Base-by-base conservation (phyloP, 2,888 invertebrate species). In the Helobdella robusta region DNA sequence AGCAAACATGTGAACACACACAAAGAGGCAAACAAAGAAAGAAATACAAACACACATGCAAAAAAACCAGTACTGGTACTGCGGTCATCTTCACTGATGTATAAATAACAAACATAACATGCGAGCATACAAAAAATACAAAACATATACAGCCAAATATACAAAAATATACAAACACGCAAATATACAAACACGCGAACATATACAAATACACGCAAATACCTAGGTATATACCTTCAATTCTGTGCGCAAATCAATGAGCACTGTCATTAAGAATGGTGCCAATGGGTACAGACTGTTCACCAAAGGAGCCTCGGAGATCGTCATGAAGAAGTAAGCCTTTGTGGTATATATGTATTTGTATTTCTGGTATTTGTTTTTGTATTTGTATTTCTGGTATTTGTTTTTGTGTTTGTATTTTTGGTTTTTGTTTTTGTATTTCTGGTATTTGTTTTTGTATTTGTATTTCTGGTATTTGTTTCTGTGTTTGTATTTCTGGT, bases 211-310 rank as follows among this genome's bases (percentile, higher is more conserved):
- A n/a, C n/a, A n/a, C n/a, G n/a, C n/a, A n/a, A n/a, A n/a, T n/a
- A n/a, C n/a, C n/a, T n/a, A 54, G 54, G 80, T 82, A n/a, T 83
- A 80, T 76, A 99, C 98, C n/a, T 98, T 99, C 84, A 98, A 98
- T 84, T 97, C 95, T 48, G 92, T 92, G 72, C 86, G 98, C 73
- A 99, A 99, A 83, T 93, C 92, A 75, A 98, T 98, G 98, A 91
- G 91, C 75, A 97, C 98, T 36, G 90, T 98, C 65, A 85, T 98
- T 72, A 89, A 88, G 36, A 83, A 88, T 77, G 34, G 32, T 2
- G 86, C 87, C 75, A 87, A 87, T 72, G 93, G 93, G 64, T 97
- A 85, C 82, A 84, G 95, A 74, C 85, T 98, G 64, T 95, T 89
- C 81, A 90, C 92, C 69, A 97, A 98, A 83, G 97, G 97, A 77